Percentiles rank a stretch among this genome's conserved stretches.
These are phyloP conservation scores for Eptatretus burgeri DNA, from an alignment of 2,113 vertebrate species.

Conservation along the genomic window DNA sequence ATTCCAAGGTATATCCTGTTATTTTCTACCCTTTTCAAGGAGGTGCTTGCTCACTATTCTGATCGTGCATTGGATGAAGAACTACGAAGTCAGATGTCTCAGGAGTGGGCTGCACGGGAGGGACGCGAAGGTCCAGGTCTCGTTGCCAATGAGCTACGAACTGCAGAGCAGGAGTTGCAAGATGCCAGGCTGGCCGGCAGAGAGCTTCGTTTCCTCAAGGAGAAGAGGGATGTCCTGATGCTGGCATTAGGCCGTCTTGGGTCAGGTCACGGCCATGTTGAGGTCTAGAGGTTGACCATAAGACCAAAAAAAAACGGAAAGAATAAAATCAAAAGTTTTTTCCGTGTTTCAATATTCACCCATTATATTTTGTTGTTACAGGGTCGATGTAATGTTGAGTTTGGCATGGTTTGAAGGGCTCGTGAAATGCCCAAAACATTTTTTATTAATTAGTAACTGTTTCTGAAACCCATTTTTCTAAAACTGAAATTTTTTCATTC, in stretches of 20 bases:
- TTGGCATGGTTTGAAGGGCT: too few relatives aligned
- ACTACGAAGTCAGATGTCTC: conserved; percentile 74
- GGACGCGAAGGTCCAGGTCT: conserved; percentile 30
- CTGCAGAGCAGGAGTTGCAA: conserved; percentile 55
- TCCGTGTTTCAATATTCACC: too few relatives aligned
- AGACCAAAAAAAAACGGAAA: too few relatives aligned
- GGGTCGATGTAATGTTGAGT: too few relatives aligned
- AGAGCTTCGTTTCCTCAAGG: conserved; percentile 83
- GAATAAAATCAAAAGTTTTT: too few relatives aligned
- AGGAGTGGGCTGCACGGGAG: conserved; percentile 85
- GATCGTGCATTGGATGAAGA: conserved; percentile 82
- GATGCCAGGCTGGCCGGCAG: conserved; percentile 61
- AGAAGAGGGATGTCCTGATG: conserved; percentile 89
- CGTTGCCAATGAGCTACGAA: conserved; percentile 41
- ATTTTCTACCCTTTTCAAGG: conserved; percentile 17
- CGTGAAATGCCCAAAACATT: too few relatives aligned
- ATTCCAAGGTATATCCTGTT: too few relatives aligned
- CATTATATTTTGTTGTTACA: too few relatives aligned
- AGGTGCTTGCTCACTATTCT: conserved; percentile 86
- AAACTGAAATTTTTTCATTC: too few relatives aligned
- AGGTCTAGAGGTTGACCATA: background rate
- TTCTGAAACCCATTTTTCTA: too few relatives aligned
- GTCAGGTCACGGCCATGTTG: conserved; percentile 25
- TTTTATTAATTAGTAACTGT: too few relatives aligned
- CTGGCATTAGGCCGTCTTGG: conserved; percentile 59